Base-by-base conservation (phyloP, 2,888 invertebrate genomes). In the Acronicta leporina region DNA sequence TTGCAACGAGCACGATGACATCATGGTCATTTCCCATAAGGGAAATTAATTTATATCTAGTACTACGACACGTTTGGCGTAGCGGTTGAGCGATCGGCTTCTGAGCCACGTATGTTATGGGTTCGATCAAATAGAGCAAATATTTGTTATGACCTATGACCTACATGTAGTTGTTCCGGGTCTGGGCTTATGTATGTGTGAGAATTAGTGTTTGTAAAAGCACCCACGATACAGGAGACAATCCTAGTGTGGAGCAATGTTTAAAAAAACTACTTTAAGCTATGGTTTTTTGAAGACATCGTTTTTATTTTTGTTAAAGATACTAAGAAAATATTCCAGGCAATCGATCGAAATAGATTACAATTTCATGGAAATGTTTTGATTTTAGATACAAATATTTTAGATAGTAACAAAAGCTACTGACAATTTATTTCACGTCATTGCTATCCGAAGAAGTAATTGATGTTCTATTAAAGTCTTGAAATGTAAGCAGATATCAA, bases 1-100 rank as follows among this genome's bases (percentile, higher is more conserved):
- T 68, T 71, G 51, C 61, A 55, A 41, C 20, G 52, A 42, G 40
- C 56, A 38, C 44, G 62, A 62, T 85, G 85, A 86, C 81, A 83
- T 84, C 85, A 87, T 77, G 6, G n/a, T n/a, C n/a, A 38, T 38
- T n/a, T 4, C n/a, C 13, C 48, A 11, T 54, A 65, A 57, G 47
- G 53, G 57, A 56, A 51, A 54, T 70, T 59, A 69, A 74, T 81
- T 75, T 61, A 70, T 75, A 80, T 75, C 63, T 67, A 62, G 73
- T 68, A 68, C 55, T 55, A 40, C 27, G 42, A 15, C 54, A 50
- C n/a, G n/a, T n/a, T n/a, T n/a, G n/a, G n/a, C n/a, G n/a, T n/a
- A n/a, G n/a, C n/a, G n/a, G n/a, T n/a, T n/a, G n/a, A n/a, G n/a
- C n/a, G n/a, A n/a, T n/a, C n/a, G n/a, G n/a, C n/a, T n/a, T n/a